Evolutionary conservation across 1,140 invertebrate genomes (phyloP).

Genomic region (Calliphora vicina): DNA sequence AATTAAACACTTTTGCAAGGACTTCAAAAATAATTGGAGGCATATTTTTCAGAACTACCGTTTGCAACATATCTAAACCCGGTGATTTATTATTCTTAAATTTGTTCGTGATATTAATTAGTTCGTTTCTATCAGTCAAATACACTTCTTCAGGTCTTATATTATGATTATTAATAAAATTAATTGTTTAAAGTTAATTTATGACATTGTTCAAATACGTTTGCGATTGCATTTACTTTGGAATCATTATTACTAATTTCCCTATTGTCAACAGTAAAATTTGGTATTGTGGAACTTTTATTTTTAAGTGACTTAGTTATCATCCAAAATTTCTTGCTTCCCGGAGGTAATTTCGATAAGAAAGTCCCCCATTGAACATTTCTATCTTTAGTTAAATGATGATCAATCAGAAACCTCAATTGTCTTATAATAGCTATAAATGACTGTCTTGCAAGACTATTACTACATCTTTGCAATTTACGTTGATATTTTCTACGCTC

Average conservation of each 20-base stretch:
- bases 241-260: neutral
- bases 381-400: slow-evolving; percentile 6
- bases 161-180: too few species aligned
- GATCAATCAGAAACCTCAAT: neutral
- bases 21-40: too few species aligned
- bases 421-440: too few species aligned
- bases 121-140: too few species aligned
- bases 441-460: neutral
- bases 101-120: too few species aligned
- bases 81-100: too few species aligned
- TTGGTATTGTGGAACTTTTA: neutral
- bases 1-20: too few species aligned
- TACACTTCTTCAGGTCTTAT: too few species aligned
- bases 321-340: neutral
- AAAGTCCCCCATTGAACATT: neutral
- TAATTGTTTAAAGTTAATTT: too few species aligned
- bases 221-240: neutral
- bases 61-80: too few species aligned
- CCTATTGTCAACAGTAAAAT: neutral
- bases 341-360: neutral
- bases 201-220: neutral
- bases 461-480: slow-evolving; percentile 13
- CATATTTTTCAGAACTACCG: too few species aligned
- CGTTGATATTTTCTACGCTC: neutral
- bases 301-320: neutral